phyloP scores from a whole-genome alignment of 2,113 vertebrate species.

The Dromaius novaehollandiae region DNA sequence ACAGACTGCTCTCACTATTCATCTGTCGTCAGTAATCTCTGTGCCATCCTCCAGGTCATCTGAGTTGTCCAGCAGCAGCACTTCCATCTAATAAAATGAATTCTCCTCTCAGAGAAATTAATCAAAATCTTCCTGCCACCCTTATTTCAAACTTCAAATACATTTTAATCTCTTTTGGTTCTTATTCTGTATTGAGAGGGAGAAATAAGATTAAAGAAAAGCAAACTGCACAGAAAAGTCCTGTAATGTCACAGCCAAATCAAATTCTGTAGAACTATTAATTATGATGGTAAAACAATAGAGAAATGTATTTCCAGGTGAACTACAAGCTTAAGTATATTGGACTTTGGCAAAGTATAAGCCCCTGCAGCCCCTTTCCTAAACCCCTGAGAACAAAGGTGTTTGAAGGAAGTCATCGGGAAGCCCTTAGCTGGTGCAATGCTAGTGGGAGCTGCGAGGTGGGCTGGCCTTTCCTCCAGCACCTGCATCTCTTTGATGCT shows the following conservation, averaged over 20 bases:
- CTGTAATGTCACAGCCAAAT: neutral
- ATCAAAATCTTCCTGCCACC: neutral
- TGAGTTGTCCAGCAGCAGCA: neutral
- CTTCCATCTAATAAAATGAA: neutral
- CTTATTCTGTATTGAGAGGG: neutral
- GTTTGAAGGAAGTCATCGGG: neutral
- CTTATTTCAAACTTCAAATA: neutral
- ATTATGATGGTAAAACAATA: neutral
- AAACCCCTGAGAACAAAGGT: neutral
- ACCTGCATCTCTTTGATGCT: neutral
- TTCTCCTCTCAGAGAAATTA: neutral
- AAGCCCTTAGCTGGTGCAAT: neutral
- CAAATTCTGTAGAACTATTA: neutral
- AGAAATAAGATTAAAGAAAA: neutral
- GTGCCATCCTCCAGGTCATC: neutral
- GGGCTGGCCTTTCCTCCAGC: neutral
- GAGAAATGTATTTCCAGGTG: neutral
- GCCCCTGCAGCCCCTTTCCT: neutral
- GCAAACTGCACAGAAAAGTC: neutral
- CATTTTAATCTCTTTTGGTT: neutral
- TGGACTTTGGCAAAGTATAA: neutral
- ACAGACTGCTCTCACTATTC: neutral
- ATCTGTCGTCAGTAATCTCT: neutral
- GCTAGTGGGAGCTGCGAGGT: fast-evolving
- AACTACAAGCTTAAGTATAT: neutral